Conservation (phyloP, 2,113 vertebrate species). For the Phylloscopus trochiloides region DNA sequence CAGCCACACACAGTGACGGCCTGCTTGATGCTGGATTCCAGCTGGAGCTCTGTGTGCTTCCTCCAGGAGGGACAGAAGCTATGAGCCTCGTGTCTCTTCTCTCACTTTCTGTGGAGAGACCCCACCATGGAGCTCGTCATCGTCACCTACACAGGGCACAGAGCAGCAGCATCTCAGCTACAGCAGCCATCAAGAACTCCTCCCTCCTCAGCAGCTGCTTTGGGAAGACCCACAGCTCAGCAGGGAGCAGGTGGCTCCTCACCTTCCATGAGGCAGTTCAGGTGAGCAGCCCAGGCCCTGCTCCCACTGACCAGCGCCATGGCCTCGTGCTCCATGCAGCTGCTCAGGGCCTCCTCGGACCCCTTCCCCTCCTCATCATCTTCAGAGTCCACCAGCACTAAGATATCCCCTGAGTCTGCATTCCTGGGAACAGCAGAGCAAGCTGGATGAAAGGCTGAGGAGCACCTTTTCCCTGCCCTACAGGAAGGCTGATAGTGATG, state of each 20-base stretch:
- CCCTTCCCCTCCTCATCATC: conserved; percentile 6
- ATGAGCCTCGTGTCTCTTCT: background rate
- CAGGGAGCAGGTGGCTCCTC: background rate
- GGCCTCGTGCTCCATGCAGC: background rate
- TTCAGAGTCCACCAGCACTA: conserved; percentile 90
- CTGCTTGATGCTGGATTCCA: background rate
- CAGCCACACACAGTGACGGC: background rate
- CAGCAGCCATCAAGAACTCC: background rate
- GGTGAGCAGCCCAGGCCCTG: background rate
- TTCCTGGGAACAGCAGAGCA: conserved; percentile 48
- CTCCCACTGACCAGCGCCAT: conserved; percentile 37
- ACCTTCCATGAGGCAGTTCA: conserved; percentile 38
- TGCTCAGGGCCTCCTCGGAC: background rate
- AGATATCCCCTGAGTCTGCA: conserved; percentile 68
- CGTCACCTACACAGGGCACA: conserved; percentile 28
- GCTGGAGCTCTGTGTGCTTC: background rate
- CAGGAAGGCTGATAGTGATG: background rate
- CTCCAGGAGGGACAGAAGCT: background rate
- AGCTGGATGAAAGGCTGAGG: background rate
- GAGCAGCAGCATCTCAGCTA: background rate
- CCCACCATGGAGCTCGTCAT: background rate
- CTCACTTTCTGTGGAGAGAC: background rate
- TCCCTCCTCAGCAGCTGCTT: background rate
- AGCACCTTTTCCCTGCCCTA: background rate
- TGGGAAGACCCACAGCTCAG: background rate